phyloP scores from a whole-genome alignment of 2,888 invertebrate species.

The Tenthredo distinguenda region DNA sequence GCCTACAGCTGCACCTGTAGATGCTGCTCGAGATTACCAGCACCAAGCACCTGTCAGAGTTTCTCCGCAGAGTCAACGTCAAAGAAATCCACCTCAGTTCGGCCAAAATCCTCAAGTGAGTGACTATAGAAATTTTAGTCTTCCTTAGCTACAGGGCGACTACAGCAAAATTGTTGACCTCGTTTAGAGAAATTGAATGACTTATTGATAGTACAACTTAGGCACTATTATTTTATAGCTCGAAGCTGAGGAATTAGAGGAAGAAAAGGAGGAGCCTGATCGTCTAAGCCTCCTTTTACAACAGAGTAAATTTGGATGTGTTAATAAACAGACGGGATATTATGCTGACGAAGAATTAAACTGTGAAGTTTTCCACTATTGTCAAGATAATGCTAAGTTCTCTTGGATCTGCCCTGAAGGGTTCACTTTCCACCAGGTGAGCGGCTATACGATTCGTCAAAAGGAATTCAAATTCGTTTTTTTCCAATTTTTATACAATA shows the following conservation, averaged over 20 bases:
- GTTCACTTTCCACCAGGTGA: slow-evolving; percentile 91
- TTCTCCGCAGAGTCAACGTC: slow-evolving; percentile 60
- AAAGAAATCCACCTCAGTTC: slow-evolving; percentile 63
- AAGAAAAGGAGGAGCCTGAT: slow-evolving; percentile 91
- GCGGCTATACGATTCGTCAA: slow-evolving; percentile 27
- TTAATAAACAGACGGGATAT: slow-evolving; percentile 91
- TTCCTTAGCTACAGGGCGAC: not conserved
- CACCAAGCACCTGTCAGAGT: slow-evolving; percentile 59
- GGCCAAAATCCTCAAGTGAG: slow-evolving; percentile 64
- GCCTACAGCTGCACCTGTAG: slow-evolving; percentile 60
- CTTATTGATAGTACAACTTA: not conserved
- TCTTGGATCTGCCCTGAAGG: slow-evolving; percentile 97
- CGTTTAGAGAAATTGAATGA: not conserved
- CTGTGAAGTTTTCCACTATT: slow-evolving; percentile 96
- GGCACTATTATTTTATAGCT: slow-evolving; percentile 61
- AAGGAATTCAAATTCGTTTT: slow-evolving; percentile 9
- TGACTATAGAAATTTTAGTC: not conserved
- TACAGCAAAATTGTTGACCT: not conserved
- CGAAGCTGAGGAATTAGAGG: slow-evolving; percentile 83
- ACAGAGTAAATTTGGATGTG: slow-evolving; percentile 91
- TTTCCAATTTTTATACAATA: not conserved
- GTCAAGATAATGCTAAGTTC: slow-evolving; percentile 93
- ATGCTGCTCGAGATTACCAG: slow-evolving; percentile 64
- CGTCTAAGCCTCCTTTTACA: slow-evolving; percentile 88
- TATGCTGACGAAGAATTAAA: slow-evolving; percentile 93